Conservation (phyloP, 1,140 invertebrate genomes). For the Drosophila ercepeae region DNA sequence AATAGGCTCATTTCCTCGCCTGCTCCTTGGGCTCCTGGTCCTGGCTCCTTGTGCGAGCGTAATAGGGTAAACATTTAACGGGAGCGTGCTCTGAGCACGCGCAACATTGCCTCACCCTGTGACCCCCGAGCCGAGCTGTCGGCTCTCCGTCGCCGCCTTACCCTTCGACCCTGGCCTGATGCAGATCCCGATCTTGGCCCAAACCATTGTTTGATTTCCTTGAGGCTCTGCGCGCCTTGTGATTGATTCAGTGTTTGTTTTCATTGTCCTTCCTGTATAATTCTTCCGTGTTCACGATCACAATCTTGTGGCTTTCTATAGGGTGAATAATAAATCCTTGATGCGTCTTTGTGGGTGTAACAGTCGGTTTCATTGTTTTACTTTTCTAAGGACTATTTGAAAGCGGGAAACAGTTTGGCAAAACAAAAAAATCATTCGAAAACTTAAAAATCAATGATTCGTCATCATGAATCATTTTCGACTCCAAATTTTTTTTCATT, state of each 20-base stretch:
- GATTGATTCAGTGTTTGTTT: constrained; percentile 67
- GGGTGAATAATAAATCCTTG: constrained; percentile 44
- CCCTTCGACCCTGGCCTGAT: constrained; percentile 32
- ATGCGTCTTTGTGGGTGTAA: constrained; percentile 44
- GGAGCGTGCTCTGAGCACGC: constrained; percentile 73
- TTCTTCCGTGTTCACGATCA: constrained; percentile 55
- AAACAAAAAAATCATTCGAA: constrained; percentile 11
- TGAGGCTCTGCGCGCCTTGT: constrained; percentile 68
- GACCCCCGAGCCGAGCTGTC: constrained; percentile 11
- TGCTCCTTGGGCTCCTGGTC: constrained; percentile 34
- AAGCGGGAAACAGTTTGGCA: background rate
- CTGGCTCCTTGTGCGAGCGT: constrained; percentile 25
- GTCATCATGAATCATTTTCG: background rate
- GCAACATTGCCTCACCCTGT: constrained; percentile 64
- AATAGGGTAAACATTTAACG: constrained; percentile 77
- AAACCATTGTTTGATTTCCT: constrained; percentile 65
- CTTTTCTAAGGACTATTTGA: background rate
- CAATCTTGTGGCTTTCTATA: constrained; percentile 70
- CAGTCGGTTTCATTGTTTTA: constrained; percentile 7
- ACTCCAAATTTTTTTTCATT: too few species aligned
- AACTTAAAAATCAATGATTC: background rate
- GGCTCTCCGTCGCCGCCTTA: too few species aligned
- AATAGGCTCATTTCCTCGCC: constrained; percentile 51
- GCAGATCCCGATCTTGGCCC: constrained; percentile 32
- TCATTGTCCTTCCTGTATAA: constrained; percentile 57